Conservation (phyloP, 2,797 vertebrate genomes). For the Trachurus trachurus region DNA sequence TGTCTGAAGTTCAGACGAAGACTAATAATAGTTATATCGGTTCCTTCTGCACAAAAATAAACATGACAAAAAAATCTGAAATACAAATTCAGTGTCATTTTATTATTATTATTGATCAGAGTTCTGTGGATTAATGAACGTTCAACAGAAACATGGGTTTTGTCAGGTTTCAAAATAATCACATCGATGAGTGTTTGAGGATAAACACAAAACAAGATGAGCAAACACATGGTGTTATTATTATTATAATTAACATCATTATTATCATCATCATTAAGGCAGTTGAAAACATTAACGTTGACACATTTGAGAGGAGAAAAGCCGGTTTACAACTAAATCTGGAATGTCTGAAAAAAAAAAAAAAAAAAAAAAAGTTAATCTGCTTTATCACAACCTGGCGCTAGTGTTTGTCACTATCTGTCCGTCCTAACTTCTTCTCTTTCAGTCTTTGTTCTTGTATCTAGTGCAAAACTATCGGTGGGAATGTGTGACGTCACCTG, state of each 20-base stretch:
- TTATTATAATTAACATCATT: no score
- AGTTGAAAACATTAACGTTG: background rate
- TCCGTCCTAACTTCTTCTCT: background rate
- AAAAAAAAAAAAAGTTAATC: background rate
- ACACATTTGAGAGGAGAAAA: conserved; percentile 2
- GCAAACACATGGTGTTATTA: background rate
- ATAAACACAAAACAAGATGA: background rate
- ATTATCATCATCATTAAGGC: conserved; percentile 34
- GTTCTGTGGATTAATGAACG: conserved; percentile 3
- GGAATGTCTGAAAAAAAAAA: conserved; percentile 12
- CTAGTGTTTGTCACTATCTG: background rate
- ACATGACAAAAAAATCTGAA: background rate
- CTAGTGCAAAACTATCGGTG: accelerated
- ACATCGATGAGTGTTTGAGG: background rate
- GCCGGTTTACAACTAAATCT: background rate
- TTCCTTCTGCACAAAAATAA: background rate
- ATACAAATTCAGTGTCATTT: conserved; percentile 39
- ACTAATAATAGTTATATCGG: background rate
- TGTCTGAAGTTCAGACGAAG: conserved; percentile 5
- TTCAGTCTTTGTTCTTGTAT: background rate
- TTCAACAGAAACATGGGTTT: background rate
- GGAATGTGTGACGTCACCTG: background rate
- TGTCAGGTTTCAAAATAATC: conserved; percentile 4
- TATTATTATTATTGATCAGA: conserved; percentile 4
- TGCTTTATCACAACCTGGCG: background rate